Percentiles rank a stretch among this genome's conserved stretches.
phyloP scores from a whole-genome alignment of 2,113 vertebrate genomes.

The Corythaixoides concolor region DNA sequence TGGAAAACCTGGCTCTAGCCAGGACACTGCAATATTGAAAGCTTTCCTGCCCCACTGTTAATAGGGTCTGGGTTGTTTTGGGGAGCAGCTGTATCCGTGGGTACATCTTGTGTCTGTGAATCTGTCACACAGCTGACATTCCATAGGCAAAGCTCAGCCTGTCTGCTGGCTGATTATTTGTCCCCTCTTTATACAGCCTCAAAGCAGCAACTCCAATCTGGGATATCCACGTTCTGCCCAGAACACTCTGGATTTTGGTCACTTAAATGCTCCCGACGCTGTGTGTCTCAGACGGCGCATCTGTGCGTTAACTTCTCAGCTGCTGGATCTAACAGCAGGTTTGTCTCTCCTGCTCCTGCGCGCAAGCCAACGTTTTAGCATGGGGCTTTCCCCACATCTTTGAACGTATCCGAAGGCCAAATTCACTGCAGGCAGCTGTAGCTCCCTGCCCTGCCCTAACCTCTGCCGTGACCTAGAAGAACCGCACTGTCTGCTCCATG shows the following conservation, averaged over 20 bases:
- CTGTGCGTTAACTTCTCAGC: neutral
- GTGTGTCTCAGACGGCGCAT: fast-evolving
- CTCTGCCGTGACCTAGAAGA: neutral
- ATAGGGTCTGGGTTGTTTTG: neutral
- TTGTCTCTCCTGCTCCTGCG: neutral
- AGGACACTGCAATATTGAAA: neutral
- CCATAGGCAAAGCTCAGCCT: neutral
- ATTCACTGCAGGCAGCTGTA: neutral
- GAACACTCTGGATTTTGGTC: neutral
- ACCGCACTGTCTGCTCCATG: neutral
- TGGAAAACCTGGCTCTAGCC: neutral
- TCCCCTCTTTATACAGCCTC: neutral
- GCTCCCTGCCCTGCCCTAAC: neutral
- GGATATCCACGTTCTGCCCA: neutral
- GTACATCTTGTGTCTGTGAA: neutral
- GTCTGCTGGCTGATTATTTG: neutral
- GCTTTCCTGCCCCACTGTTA: fast-evolving
- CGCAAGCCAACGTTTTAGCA: fast-evolving
- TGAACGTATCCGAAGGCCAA: neutral
- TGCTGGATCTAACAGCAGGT: neutral
- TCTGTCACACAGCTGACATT: fast-evolving
- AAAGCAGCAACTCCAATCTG: neutral
- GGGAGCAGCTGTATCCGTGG: neutral
- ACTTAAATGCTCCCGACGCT: fast-evolving
- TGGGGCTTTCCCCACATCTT: neutral